Evolutionary conservation across 1,140 invertebrate species (phyloP), one percentile per base, ranked within the genome.

Genomic region (Dolichoris vasculosae): DNA sequence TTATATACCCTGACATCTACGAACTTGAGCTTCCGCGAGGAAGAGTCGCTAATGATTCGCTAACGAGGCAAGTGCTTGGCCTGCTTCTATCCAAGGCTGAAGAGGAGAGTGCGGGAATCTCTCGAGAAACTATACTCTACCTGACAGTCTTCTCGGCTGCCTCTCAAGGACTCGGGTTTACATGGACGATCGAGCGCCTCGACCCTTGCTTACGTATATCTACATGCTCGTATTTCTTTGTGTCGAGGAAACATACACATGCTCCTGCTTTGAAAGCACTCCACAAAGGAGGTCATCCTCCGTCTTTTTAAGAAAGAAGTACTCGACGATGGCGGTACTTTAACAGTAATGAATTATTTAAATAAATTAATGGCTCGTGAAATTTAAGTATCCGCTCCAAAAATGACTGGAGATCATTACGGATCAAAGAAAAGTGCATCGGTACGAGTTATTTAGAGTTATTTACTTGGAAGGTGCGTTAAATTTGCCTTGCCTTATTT

Each of bases 31-130:
- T 76, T 51, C 75, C n/a, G 30, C 86, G 73, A 85, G 86, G 85
- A 87, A 90, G 88, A 88, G 88, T 89, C 88, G 89, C 90, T 91
- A 90, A 91, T 91, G 90, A 90, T 90, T 90, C 89, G 88, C 89
- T 91, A 91, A 91, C 90, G 90, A 91, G 89, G 88, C 89, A 88
- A 88, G 88, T 88, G 88, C 89, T 87, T 87, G 86, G 85, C 88
- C 85, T 88, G 86, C 88, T 89, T 89, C 63, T 40, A 82, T 59
- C 77, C 67, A 78, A n/a, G 9, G 30, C 11, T n/a, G 40, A 43
- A 73, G 69, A 73, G 40, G 43, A 43, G 79, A 38, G 85, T 23
- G n/a, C 1, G 46, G 64, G 64, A 40, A 85, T 63, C 40, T 43
- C 82, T 76, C n/a, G 40, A 78, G 64, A 48, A 51, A 51, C 75